A percentile compares a stretch with the other conserved stretches of the same genome.
Conservation (phyloP, 2,888 invertebrate species). For the Scaptomyza polygonia region DNA sequence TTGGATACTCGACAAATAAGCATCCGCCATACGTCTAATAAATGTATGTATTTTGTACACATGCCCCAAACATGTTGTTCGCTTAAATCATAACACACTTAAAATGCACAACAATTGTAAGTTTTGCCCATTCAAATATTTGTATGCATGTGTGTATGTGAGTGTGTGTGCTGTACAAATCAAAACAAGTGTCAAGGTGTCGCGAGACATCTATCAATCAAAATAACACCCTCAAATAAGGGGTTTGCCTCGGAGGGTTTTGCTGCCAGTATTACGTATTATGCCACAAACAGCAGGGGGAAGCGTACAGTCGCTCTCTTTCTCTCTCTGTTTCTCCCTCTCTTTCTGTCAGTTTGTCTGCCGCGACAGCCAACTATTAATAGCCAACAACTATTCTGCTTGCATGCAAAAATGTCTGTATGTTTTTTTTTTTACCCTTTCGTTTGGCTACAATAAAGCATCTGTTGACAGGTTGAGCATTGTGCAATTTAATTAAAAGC, state of each 20-base stretch:
- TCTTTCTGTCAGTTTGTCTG: not conserved
- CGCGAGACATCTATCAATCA: conserved; percentile 59
- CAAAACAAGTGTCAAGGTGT: conserved; percentile 67
- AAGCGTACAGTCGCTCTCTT: too few species aligned
- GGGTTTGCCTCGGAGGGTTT: not conserved
- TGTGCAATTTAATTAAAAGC: conserved; percentile 58
- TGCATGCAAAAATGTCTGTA: conserved; percentile 21
- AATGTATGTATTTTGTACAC: not conserved
- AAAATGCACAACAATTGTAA: not conserved
- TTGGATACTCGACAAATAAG: conserved; percentile 18
- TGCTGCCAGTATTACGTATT: conserved; percentile 3
- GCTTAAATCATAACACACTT: too few species aligned
- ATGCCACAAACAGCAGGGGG: not conserved
- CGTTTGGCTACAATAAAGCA: conserved; percentile 44
- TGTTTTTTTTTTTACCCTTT: conserved; percentile 7
- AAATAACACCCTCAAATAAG: conserved; percentile 18
- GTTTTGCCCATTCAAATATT: not conserved
- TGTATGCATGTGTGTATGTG: not conserved
- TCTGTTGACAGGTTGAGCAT: conserved; percentile 43
- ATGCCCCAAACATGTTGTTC: too few species aligned
- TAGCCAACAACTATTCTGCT: conserved; percentile 22
- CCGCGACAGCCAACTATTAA: conserved; percentile 24
- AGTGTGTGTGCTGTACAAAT: conserved; percentile 19
- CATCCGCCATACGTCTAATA: conserved; percentile 5
- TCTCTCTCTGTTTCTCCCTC: too few species aligned